phyloP scores from a whole-genome alignment of 1,140 invertebrate species.

The Cheumatopsyche charites region DNA sequence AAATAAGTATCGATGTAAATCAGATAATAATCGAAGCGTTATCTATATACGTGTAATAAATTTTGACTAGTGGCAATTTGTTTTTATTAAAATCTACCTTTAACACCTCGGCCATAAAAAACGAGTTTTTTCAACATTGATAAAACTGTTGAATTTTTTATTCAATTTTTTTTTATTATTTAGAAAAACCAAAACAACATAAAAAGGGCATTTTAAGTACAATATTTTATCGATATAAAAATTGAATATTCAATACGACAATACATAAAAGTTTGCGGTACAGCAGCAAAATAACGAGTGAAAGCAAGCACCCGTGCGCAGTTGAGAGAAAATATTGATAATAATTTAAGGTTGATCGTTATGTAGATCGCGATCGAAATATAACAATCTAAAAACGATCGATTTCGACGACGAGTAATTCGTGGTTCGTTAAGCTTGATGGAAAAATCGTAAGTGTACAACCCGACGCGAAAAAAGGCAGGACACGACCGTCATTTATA shows the following conservation, averaged over 20 bases:
- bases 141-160: background rate
- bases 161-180: background rate
- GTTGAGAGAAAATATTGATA: background rate
- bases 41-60: background rate
- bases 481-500: too few relatives aligned
- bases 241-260: too few relatives aligned
- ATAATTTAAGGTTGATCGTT: constrained; percentile 35
- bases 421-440: constrained; percentile 13
- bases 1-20: constrained; percentile 17
- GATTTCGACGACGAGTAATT: constrained; percentile 1
- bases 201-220: background rate
- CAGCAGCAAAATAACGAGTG: background rate
- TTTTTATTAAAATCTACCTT: background rate
- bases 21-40: background rate
- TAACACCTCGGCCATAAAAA: background rate
- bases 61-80: constrained; percentile 10
- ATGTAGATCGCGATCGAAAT: constrained; percentile 28
- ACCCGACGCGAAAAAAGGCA: too few relatives aligned
- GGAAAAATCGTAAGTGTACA: background rate
- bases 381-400: constrained; percentile 20
- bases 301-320: background rate
- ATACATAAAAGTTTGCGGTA: background rate
- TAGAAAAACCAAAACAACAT: background rate
- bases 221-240: too few relatives aligned
- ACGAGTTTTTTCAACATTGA: background rate